Percentiles rank a stretch among this genome's conserved stretches.
Conservation (phyloP, 1,140 invertebrate genomes). For the Penaeus vannamei region DNA sequence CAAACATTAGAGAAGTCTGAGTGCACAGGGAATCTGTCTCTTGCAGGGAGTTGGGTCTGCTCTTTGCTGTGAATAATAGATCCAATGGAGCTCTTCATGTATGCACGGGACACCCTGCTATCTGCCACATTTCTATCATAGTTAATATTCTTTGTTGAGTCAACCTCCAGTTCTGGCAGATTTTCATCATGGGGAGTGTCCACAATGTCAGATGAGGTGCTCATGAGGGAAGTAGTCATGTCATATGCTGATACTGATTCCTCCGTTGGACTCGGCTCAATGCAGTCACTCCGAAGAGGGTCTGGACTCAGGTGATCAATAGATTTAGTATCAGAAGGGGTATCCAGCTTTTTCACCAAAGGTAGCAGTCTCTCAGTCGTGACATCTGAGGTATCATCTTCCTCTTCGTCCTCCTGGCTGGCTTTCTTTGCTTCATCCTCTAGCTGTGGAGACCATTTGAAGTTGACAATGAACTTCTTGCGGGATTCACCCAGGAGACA, state of each 20-base stretch:
- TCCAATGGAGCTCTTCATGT: conserved; percentile 49
- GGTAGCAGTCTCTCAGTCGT: too few relatives aligned
- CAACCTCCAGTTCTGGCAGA: conserved; percentile 48
- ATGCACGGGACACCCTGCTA: conserved; percentile 16
- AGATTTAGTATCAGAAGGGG: neutral
- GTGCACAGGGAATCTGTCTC: neutral
- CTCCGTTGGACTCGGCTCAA: conserved; percentile 48
- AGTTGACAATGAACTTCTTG: conserved; percentile 10
- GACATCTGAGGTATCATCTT: too few relatives aligned
- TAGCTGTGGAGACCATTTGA: conserved; percentile 3
- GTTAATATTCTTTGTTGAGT: conserved; percentile 16
- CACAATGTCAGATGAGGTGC: conserved; percentile 56
- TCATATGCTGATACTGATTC: conserved; percentile 50
- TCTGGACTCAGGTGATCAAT: neutral
- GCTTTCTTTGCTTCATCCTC: neutral
- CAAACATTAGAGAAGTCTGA: neutral
- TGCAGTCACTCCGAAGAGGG: neutral
- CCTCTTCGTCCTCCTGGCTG: neutral
- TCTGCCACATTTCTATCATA: conserved; percentile 29
- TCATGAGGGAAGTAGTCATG: conserved; percentile 56
- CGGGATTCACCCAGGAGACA: conserved; percentile 39
- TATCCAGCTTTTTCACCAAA: too few relatives aligned
- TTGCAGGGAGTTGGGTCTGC: neutral
- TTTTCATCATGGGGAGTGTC: conserved; percentile 57
- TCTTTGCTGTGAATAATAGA: conserved; percentile 29